Base-by-base conservation (phyloP, 2,113 vertebrate species). In the Zosterops japonicus region DNA sequence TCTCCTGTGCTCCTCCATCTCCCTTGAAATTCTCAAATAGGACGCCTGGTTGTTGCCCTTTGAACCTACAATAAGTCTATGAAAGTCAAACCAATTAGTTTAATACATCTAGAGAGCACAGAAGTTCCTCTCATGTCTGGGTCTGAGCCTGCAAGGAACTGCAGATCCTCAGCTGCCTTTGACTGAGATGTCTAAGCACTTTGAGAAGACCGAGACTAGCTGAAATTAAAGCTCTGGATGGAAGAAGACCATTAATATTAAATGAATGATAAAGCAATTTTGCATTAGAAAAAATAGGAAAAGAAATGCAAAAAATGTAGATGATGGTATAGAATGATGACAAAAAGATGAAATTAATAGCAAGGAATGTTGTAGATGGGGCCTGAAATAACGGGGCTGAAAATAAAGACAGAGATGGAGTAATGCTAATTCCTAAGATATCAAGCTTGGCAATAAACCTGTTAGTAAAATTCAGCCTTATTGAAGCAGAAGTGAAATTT, bases 1-100 rank as follows among this genome's bases (percentile, higher is more conserved):
- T 95, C 68, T 86, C 79, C 69, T 46, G 44, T 87, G 79, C 72
- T 82, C 76, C 89, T 60, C 61, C 65, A 84, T 89, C 60, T 94
- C 72, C 80, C 94, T 96, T 92, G 95, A 94, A 96, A 97, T 83
- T 88, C 88, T 95, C 72, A 83, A 52, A 91, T 60, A 88, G 68
- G 80, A 96, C 86, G 88, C 90, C 76, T 61, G 0, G 80, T 93
- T 87, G 44, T 89, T 94, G 93, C 86, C 92, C 94, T 97, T 78
- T 96, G 92, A 96, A 95, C 94, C 76, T 80, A 71, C 85, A 94
- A 95, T 83, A 91, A 93, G 94, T 78, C 76, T 78, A 56, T 83
- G 83, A 89, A 96, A 93, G 92, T 92, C 86, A 90, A 93, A 95
- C 72, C 90, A 96, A 96, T 95, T 95, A 94, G 83, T 94, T 96